Conservation (phyloP, 2,888 invertebrate genomes). For the Elmis aenea region DNA sequence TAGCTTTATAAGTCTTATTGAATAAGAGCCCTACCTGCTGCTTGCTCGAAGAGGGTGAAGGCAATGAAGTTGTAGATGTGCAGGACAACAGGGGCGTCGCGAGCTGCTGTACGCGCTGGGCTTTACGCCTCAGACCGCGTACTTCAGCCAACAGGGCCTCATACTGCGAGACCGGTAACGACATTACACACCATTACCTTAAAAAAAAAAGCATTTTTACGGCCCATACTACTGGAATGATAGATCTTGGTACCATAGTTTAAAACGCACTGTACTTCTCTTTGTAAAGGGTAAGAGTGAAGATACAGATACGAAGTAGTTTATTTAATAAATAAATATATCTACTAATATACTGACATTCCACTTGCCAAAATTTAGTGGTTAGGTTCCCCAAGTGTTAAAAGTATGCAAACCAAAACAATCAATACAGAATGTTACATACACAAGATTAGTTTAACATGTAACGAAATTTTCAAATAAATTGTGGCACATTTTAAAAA, state of each 20-base stretch:
- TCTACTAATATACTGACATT: too few relatives aligned
- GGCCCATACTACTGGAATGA: too few relatives aligned
- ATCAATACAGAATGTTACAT: too few relatives aligned
- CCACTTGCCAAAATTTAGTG: too few relatives aligned
- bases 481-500: neutral
- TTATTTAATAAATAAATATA: too few relatives aligned
- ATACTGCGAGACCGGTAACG: constrained; percentile 58
- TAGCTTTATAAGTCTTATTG: neutral
- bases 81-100: constrained; percentile 36
- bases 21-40: too few relatives aligned
- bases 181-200: constrained; percentile 46
- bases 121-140: constrained; percentile 54
- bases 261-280: too few relatives aligned
- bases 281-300: constrained; percentile 3
- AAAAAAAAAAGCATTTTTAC: constrained; percentile 15
- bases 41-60: too few relatives aligned
- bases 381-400: too few relatives aligned
- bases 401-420: too few relatives aligned
- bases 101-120: constrained; percentile 53
- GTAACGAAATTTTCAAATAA: neutral
- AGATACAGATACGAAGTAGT: too few relatives aligned
- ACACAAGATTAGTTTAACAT: neutral
- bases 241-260: too few relatives aligned
- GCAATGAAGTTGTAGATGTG: constrained; percentile 17
- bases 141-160: constrained; percentile 57